Evolutionary conservation across 2,113 vertebrate genomes (phyloP).

Genomic region (Uria aalge): DNA sequence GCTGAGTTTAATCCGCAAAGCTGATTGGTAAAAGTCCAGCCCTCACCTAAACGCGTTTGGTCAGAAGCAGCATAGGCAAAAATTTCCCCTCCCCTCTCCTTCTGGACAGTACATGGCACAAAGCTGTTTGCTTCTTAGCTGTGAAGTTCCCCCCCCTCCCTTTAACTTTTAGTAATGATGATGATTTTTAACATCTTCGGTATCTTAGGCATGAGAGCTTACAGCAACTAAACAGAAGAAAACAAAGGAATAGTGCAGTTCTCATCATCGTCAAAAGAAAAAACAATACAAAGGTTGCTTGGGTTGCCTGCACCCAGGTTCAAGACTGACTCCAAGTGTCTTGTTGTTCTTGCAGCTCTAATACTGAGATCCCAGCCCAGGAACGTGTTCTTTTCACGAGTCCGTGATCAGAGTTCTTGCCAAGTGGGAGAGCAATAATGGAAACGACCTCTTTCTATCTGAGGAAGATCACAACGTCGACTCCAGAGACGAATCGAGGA

Average conservation of each 20-base stretch:
- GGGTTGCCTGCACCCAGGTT: slow-evolving; percentile 82
- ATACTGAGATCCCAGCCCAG: slow-evolving; percentile 55
- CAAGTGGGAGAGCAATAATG: not conserved
- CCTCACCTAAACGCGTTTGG: slow-evolving; percentile 43
- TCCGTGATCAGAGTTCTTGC: not conserved
- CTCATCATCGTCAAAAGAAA: slow-evolving; percentile 37
- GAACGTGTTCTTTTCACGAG: not conserved
- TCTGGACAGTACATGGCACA: slow-evolving; percentile 63
- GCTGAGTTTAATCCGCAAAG: slow-evolving; percentile 27
- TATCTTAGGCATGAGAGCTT: slow-evolving; percentile 76
- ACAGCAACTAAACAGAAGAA: slow-evolving; percentile 77
- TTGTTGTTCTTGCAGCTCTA: slow-evolving; percentile 68
- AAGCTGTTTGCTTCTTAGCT: slow-evolving; percentile 65
- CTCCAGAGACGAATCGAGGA: slow-evolving; percentile 93
- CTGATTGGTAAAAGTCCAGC: slow-evolving; percentile 33
- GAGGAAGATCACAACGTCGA: slow-evolving; percentile 84
- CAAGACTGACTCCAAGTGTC: slow-evolving; percentile 69
- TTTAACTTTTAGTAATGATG: not conserved
- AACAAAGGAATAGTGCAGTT: slow-evolving; percentile 75
- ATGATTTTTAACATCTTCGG: slow-evolving; percentile 61
- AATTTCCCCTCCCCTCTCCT: not conserved
- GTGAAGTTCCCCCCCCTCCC: not conserved
- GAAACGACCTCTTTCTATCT: not conserved
- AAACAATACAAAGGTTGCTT: slow-evolving; percentile 54
- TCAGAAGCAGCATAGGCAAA: slow-evolving; percentile 55